phyloP scores from a whole-genome alignment of 2,113 vertebrate genomes.

The Hyla sarda region DNA sequence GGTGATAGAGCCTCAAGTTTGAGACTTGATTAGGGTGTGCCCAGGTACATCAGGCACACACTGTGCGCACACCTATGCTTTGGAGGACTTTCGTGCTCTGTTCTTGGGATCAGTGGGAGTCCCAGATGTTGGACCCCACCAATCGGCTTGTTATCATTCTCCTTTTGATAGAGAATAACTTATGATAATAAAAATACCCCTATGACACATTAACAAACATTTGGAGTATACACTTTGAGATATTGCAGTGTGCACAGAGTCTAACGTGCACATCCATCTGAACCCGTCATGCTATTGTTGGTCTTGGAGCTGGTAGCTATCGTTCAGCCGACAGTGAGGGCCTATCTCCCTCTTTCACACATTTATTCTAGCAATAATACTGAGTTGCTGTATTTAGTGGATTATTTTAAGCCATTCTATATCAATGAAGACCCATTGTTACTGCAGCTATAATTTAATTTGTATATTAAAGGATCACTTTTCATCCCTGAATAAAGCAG shows the following conservation, averaged over 20 bases:
- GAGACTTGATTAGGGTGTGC: too few relatives aligned
- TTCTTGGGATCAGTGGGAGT: too few relatives aligned
- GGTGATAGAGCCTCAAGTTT: too few relatives aligned
- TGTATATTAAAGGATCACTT: constrained; percentile 38
- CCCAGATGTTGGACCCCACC: too few relatives aligned
- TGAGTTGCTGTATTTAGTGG: not conserved
- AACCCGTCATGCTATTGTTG: not conserved
- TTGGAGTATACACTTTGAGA: too few relatives aligned
- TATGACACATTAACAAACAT: too few relatives aligned
- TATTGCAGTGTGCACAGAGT: not conserved
- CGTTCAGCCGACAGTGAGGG: not conserved
- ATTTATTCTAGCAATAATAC: not conserved
- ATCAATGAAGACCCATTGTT: constrained; percentile 24
- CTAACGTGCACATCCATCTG: not conserved
- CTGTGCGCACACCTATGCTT: too few relatives aligned
- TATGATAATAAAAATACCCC: too few relatives aligned
- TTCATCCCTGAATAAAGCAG: constrained; percentile 24
- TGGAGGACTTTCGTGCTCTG: too few relatives aligned
- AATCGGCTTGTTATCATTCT: too few relatives aligned
- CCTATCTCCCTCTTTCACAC: not conserved
- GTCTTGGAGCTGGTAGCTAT: not conserved
- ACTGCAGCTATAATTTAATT: constrained; percentile 29
- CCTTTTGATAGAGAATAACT: too few relatives aligned
- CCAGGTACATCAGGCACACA: too few relatives aligned
- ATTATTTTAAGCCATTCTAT: constrained; percentile 27